These are phyloP conservation scores for Emys orbicularis DNA, from an alignment of 2,797 vertebrate genomes.

Conservation along the genomic window DNA sequence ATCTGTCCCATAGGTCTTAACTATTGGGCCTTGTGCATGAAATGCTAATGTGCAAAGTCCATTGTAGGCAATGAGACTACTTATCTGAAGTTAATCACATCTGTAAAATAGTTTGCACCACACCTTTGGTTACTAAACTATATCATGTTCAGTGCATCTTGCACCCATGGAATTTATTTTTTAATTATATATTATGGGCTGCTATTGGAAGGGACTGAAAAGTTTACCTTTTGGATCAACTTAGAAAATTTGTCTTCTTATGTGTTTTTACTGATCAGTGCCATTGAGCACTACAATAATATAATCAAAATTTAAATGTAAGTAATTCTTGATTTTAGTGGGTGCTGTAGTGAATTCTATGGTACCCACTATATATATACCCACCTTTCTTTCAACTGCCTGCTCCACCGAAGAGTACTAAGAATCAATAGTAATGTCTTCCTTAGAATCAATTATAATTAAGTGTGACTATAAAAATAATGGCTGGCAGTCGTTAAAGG, in stretches of 20 bases:
- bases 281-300: background rate
- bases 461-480: background rate
- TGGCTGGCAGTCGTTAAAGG: background rate
- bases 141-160: background rate
- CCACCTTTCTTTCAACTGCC: background rate
- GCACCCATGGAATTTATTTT: background rate
- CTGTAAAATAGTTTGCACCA: background rate
- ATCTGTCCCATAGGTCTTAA: background rate
- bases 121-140: background rate
- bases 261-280: background rate
- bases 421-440: background rate
- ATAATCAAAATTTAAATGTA: background rate
- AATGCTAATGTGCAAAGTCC: background rate
- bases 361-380: background rate
- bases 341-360: background rate
- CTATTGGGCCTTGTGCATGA: background rate
- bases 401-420: background rate
- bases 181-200: background rate
- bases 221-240: background rate
- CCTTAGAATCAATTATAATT: background rate
- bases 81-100: background rate
- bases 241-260: background rate
- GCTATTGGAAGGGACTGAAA: background rate
- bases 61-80: background rate
- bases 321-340: background rate